Evolutionary conservation across 2,797 vertebrate genomes (phyloP).

Genomic region (Cyprinodon diabolis): DNA sequence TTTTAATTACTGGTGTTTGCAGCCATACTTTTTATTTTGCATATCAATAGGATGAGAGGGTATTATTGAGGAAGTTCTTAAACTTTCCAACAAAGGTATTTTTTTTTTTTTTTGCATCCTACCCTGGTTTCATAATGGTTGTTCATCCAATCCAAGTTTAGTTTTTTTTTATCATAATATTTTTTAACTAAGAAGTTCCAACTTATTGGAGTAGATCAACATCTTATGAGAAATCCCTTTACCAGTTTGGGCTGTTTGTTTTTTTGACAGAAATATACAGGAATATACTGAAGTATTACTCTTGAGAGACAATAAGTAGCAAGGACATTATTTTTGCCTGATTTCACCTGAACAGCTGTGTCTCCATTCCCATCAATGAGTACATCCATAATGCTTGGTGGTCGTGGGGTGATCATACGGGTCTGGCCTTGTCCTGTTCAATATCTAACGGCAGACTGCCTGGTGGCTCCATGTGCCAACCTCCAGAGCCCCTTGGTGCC

Average conservation of each 20-base stretch:
- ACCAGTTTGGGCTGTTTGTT: background rate
- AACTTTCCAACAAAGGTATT: background rate
- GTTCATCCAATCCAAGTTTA: background rate
- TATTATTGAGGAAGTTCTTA: background rate
- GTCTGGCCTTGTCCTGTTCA: slow-evolving; percentile 79
- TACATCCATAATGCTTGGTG: slow-evolving; percentile 68
- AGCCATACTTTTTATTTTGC: background rate
- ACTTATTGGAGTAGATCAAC: too few species aligned
- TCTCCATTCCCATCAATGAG: slow-evolving; percentile 58
- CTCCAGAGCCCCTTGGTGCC: slow-evolving; percentile 78
- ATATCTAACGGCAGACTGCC: slow-evolving; percentile 79
- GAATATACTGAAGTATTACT: background rate
- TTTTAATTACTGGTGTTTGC: background rate
- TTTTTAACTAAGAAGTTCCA: background rate
- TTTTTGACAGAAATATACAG: background rate
- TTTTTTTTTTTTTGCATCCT: too few species aligned
- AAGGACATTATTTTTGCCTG: background rate
- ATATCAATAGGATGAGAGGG: background rate
- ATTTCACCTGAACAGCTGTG: slow-evolving; percentile 42
- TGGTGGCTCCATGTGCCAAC: slow-evolving; percentile 73
- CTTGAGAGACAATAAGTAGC: background rate
- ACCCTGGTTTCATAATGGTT: background rate
- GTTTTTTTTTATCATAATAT: background rate
- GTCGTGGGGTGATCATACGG: slow-evolving; percentile 53
- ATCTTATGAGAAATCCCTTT: too few species aligned